Base-by-base conservation (phyloP, 2,888 invertebrate species). In the Petrolisthes cinctipes region DNA sequence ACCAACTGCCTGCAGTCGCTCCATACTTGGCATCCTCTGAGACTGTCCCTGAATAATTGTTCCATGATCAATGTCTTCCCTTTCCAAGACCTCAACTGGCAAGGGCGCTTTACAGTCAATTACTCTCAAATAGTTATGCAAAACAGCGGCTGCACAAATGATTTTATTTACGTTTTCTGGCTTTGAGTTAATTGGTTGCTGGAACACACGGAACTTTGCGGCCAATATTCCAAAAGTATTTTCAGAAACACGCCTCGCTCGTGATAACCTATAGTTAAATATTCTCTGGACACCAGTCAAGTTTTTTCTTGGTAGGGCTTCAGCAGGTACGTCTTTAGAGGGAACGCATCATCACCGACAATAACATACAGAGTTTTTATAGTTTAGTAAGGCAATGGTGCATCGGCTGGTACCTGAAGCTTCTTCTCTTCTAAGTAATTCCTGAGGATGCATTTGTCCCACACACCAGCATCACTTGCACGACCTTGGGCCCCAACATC, bases 361-460 rank as follows among this genome's bases (percentile, higher is more conserved):
- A 61, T 61, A 7, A 61, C 61, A 14, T 61, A 61, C n/a, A n/a
- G n/a, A n/a, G n/a, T n/a, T n/a, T 75, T 23, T 75, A 23, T 20
- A 75, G 4, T 5, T 4, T 23, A 75, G 23, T 75, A 4, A 75
- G 75, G 75, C 23, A 75, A 23, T 75, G 75, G 14, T 75, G 75
- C 23, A 4, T 75, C 75, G 51, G 37, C 75, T 66, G 68, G 82
- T n/a, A 82, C 51, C n/a, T 71, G 11, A 37, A 82, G 68, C 23
- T 9, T 82, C 11, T 82, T 66, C 11, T 57, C 82, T 66, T 82
- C 82, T 51, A 82, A 82, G 66, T 37, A 57, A 11, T 66, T 66
- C 37, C 51, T 66, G 68, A 82, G 82, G n/a, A 37, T 68, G 20
- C 68, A 82, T 23, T 57, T 66, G n/a, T n/a, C n/a, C n/a, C n/a